These are phyloP conservation scores for Stegophylla sp. DNA, from an alignment of 2,888 invertebrate genomes.

Conservation along the genomic window DNA sequence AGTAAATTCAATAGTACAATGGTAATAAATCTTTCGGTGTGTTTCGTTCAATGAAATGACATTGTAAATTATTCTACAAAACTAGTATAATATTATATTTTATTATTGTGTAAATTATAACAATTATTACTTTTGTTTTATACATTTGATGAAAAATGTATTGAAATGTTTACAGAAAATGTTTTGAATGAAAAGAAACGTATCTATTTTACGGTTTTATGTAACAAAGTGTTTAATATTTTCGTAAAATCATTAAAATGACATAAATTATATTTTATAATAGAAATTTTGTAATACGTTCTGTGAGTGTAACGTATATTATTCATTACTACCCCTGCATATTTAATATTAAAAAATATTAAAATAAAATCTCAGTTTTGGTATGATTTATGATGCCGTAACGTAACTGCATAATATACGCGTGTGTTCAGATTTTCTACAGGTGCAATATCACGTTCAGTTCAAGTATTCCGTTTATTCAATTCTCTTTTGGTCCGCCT, in stretches of 20 bases:
- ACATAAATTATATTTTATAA: background rate
- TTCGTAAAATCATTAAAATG: background rate
- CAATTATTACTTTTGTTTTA: too few relatives aligned
- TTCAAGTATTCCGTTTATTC: constrained; percentile 48
- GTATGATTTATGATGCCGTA: constrained; percentile 39
- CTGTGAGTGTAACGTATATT: background rate
- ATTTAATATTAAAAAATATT: constrained; percentile 37
- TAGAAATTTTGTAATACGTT: background rate
- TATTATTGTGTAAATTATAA: too few relatives aligned
- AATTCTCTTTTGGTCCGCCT: constrained; percentile 44
- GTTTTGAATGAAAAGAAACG: too few relatives aligned
- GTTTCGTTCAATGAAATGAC: too few relatives aligned
- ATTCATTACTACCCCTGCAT: background rate
- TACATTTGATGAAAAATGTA: too few relatives aligned
- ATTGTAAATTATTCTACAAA: too few relatives aligned
- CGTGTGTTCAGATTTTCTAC: constrained; percentile 17
- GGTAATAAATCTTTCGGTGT: too few relatives aligned
- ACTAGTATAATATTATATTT: too few relatives aligned
- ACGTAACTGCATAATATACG: background rate
- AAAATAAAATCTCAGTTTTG: constrained; percentile 22
- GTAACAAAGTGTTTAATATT: too few relatives aligned
- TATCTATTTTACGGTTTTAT: too few relatives aligned
- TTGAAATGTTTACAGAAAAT: too few relatives aligned
- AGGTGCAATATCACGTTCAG: constrained; percentile 43
- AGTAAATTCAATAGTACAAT: too few relatives aligned